These are phyloP conservation scores for Melanotaenia pygmaea DNA, from an alignment of 2,797 vertebrate species.

Conservation along the genomic window DNA sequence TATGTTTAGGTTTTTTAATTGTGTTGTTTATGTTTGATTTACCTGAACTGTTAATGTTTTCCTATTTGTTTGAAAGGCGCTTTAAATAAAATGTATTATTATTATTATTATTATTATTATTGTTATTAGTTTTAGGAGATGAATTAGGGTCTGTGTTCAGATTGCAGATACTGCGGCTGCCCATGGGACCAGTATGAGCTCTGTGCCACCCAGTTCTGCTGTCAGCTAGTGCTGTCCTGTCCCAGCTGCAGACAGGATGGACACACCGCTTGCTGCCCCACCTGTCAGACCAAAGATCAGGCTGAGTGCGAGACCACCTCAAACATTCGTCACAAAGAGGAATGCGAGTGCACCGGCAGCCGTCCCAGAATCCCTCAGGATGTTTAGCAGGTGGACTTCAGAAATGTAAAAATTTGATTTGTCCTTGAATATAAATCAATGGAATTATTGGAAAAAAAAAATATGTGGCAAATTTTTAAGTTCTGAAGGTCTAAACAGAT, in stretches of 20 bases:
- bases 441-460: neutral
- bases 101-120: no score
- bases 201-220: conserved; percentile 90
- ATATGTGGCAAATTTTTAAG: neutral
- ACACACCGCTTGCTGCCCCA: conserved; percentile 89
- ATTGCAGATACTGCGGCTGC: conserved; percentile 89
- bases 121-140: neutral
- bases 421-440: neutral
- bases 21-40: no score
- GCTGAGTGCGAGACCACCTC: neutral
- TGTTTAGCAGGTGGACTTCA: neutral
- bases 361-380: conserved; percentile 89
- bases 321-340: conserved; percentile 81
- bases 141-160: conserved; percentile 66
- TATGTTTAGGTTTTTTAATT: no score
- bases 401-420: neutral
- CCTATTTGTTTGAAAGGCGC: no score
- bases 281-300: conserved; percentile 88
- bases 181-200: conserved; percentile 94
- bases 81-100: no score
- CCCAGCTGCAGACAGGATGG: conserved; percentile 83
- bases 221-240: conserved; percentile 93
- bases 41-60: no score
- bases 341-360: conserved; percentile 91
- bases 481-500: neutral